Base-by-base conservation (phyloP, 2,797 vertebrate genomes). In the Acipenser transmontanus region DNA sequence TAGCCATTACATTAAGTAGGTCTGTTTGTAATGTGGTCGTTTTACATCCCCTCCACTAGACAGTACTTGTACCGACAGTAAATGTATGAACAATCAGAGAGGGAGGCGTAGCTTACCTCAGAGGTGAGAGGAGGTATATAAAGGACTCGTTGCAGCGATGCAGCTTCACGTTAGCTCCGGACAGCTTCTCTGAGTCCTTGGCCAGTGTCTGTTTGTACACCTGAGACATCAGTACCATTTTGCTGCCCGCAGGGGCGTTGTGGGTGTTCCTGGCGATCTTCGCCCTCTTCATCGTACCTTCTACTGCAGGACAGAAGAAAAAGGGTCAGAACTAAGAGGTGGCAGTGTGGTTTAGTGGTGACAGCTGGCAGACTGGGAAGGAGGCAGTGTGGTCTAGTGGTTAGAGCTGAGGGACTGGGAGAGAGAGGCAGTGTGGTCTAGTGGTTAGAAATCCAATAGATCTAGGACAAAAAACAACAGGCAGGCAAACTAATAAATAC, bases 161-260 rank as follows among this genome's bases (percentile, higher is more conserved):
- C 75, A 98, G 90, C 71, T 93, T 96, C 61, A 99, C 67, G 5
- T 96, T 96, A 63, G 95, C 88, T 0, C 92, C 91, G 0, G 88
- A 88, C 78, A 99, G 78, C 62, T 93, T 95, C 68, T 95, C 93
- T 0, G 96, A 99, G 71, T 94, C 94, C 84, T 97, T 98, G 66
- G 97, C 97, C 80, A 99, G 71, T 0, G 97, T 99, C 82, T 99
- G 96, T 74, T 87, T 95, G 76, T 91, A 93, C 59, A 98, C 91
- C 61, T 98, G 94, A 47, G 94, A 97, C 93, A 99, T 94, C 50
- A 98, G 80, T 67, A 99, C 91, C 70, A 98, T 85, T 71, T 89
- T 91, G 72, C 89, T 91, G 76, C 88, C 88, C 47, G 76, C 75
- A 1, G 96, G 93, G 62, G 94, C 92, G 74, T 81, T 75, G 1